Evolutionary conservation across 2,888 invertebrate species (phyloP).

Genomic region (Ommatoiulus sabulosus): DNA sequence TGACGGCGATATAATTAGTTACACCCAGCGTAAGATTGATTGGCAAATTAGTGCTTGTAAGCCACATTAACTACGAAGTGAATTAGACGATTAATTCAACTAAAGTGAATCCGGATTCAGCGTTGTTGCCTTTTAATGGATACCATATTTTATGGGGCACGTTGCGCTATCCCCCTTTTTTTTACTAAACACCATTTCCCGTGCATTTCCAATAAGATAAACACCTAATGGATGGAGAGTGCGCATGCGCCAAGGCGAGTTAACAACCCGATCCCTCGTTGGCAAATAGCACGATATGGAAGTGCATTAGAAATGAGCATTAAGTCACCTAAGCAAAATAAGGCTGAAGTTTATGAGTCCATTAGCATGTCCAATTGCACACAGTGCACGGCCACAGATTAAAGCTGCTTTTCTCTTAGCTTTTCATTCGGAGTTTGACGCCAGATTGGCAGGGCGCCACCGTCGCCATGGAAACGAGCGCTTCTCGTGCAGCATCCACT

Average conservation of each 20-base stretch:
- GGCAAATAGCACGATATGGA: neutral
- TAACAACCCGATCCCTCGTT: neutral
- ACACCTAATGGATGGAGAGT: neutral
- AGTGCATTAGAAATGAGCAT: slow-evolving; percentile 43
- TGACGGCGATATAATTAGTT: slow-evolving; percentile 43
- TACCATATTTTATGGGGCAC: slow-evolving; percentile 21
- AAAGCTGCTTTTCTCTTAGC: slow-evolving; percentile 28
- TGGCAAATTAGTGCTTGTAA: slow-evolving; percentile 42
- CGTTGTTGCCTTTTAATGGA: neutral
- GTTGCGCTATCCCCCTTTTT: slow-evolving; percentile 11
- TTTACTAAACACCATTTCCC: neutral
- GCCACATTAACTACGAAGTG: slow-evolving; percentile 52
- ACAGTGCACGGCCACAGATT: slow-evolving; percentile 39
- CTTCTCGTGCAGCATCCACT: slow-evolving; percentile 39
- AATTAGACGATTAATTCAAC: slow-evolving; percentile 51
- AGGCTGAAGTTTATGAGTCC: slow-evolving; percentile 36
- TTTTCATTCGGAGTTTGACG: slow-evolving; percentile 13
- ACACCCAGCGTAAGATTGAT: slow-evolving; percentile 43
- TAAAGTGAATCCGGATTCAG: slow-evolving; percentile 45
- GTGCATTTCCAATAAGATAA: slow-evolving; percentile 18
- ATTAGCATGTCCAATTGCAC: slow-evolving; percentile 35
- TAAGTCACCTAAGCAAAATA: slow-evolving; percentile 43
- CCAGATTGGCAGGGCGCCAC: slow-evolving; percentile 43
- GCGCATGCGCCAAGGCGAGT: neutral
- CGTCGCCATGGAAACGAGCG: neutral